Evolutionary conservation across 2,797 vertebrate genomes (phyloP).

Genomic region (Limnodromus scolopaceus): DNA sequence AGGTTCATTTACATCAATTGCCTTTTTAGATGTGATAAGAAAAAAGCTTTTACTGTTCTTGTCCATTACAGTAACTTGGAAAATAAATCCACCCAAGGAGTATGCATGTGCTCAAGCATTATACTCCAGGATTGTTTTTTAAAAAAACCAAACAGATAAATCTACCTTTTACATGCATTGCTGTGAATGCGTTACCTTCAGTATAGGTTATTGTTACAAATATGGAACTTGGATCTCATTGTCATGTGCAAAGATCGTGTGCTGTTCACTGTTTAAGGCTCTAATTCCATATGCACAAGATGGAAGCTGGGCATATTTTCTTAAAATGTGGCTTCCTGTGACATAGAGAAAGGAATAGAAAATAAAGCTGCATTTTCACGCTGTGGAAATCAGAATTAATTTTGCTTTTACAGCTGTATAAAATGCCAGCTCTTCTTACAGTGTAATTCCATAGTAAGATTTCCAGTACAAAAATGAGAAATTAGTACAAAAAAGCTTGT

Average conservation of each 20-base stretch:
- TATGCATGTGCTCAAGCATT: background rate
- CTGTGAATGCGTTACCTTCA: background rate
- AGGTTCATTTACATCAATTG: background rate
- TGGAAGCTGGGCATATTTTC: background rate
- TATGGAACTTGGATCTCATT: background rate
- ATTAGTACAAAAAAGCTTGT: background rate
- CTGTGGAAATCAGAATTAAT: background rate
- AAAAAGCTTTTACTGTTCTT: background rate
- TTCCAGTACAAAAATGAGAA: background rate
- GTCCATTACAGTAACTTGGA: background rate
- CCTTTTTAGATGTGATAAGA: background rate
- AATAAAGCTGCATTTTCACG: background rate
- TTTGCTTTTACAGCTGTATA: background rate
- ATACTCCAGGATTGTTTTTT: background rate
- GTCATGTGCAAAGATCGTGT: background rate
- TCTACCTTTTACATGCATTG: background rate
- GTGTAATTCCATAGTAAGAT: background rate
- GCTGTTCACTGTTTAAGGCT: background rate
- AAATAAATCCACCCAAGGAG: background rate
- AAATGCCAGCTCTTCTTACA: background rate
- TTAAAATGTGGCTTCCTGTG: background rate
- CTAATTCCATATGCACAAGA: background rate
- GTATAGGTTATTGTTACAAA: background rate
- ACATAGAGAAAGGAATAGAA: background rate
- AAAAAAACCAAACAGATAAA: background rate